Base-by-base conservation (phyloP, 2,888 invertebrate species). In the Rhagophthalmus giganteus region DNA sequence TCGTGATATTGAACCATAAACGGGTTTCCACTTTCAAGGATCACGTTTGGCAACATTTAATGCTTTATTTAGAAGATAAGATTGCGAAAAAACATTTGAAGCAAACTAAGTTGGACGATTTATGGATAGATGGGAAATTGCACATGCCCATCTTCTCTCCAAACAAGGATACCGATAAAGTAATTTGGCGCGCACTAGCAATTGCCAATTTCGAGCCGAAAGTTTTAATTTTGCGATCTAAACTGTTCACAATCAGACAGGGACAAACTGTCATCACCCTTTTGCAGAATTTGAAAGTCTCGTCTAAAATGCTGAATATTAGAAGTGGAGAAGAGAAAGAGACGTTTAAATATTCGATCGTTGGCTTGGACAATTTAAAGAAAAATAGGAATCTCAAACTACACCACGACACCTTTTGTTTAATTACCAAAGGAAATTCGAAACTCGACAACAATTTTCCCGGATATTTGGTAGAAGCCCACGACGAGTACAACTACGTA, bases 61-160 rank as follows among this genome's bases (percentile, higher is more conserved):
- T 33, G 4, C 12, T 20, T 3, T 16, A 33, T 8, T 32, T 32
- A 25, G 33, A 39, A 6, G 32, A 38, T 15, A 25, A 42, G 3
- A n/a, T n/a, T n/a, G n/a, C n/a, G n/a, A n/a, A n/a, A n/a, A n/a
- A n/a, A n/a, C n/a, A n/a, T n/a, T 10, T 44, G 9, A 48, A 48
- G 10, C 30, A 10, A 15, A 5, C 20, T 7, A 24, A 30, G 3
- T n/a, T 41, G 1, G 35, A 51, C 24, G 15, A 38, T 1, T 30
- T 40, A n/a, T 51, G 51, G 51, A 30, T 45, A 6, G 25, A 39
- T 1, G 40, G 40, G 7, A 46, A 51, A 27, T 5, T 45, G 3
- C 51, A 51, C 28, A 46, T 51, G 51, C 51, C 51, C 5, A 14
- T 51, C 1, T 2, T 26, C 3, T 51, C 51, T 1, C 15, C 34